These are phyloP conservation scores for Erannis defoliaria DNA, from an alignment of 2,888 invertebrate species.

Conservation along the genomic window DNA sequence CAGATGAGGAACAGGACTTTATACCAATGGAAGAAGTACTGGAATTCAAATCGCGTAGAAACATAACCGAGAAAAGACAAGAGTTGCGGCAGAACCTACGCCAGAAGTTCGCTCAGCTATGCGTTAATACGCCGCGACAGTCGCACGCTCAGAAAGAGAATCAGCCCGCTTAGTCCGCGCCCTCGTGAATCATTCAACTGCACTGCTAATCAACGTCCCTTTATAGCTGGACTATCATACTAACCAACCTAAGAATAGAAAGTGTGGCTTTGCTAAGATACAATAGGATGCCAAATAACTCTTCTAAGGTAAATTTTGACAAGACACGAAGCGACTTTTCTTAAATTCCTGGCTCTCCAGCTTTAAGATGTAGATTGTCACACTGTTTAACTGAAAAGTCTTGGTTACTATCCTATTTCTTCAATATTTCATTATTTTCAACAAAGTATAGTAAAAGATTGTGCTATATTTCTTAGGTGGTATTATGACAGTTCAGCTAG, in stretches of 20 bases:
- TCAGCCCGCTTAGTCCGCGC: conserved; percentile 54
- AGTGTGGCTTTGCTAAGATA: background rate
- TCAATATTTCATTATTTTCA: conserved; percentile 5
- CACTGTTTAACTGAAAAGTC: background rate
- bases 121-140: conserved; percentile 84
- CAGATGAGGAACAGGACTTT: conserved; percentile 91
- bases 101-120: conserved; percentile 93
- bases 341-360: background rate
- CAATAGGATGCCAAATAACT: background rate
- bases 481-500: conserved; percentile 33
- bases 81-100: conserved; percentile 93
- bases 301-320: background rate
- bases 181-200: conserved; percentile 54
- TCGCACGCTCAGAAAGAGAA: conserved; percentile 56
- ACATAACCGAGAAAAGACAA: conserved; percentile 92
- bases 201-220: conserved; percentile 47
- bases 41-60: conserved; percentile 94
- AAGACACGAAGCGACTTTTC: background rate
- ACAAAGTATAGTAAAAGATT: background rate
- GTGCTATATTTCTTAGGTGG: conserved; percentile 5
- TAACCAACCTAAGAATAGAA: background rate
- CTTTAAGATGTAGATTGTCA: conserved; percentile 7
- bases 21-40: conserved; percentile 96
- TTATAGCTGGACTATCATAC: conserved; percentile 25
- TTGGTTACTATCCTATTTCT: background rate